These are phyloP conservation scores for Anastrepha ludens DNA, from an alignment of 1,140 invertebrate species.

Conservation along the genomic window DNA sequence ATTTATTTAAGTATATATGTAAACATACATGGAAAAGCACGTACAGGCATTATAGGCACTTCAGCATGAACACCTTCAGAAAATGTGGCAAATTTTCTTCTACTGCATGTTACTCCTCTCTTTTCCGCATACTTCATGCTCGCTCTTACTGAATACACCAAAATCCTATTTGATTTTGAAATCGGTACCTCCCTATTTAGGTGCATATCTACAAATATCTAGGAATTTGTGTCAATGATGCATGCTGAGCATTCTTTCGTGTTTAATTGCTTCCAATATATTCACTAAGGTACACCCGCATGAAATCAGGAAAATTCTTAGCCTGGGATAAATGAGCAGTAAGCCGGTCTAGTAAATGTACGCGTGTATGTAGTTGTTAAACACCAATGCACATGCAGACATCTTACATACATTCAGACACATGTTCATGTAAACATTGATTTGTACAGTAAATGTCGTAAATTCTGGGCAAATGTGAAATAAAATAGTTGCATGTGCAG, in stretches of 20 bases:
- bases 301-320: background rate
- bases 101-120: no score
- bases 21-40: background rate
- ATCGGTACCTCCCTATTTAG: background rate
- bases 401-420: background rate
- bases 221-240: conserved; percentile 47
- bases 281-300: background rate
- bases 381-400: background rate
- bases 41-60: conserved; percentile 7
- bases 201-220: background rate
- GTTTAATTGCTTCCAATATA: conserved; percentile 42
- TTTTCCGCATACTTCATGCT: no score
- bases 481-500: background rate
- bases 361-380: background rate
- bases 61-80: conserved; percentile 44
- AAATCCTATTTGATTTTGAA: background rate
- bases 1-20: background rate
- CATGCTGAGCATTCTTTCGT: conserved; percentile 42
- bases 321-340: background rate
- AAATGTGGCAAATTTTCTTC: conserved; percentile 27
- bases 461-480: conserved; percentile 1
- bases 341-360: background rate
- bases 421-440: background rate
- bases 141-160: background rate
- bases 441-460: background rate